phyloP scores from a whole-genome alignment of 1,140 invertebrate species.

The Apis laboriosa region DNA sequence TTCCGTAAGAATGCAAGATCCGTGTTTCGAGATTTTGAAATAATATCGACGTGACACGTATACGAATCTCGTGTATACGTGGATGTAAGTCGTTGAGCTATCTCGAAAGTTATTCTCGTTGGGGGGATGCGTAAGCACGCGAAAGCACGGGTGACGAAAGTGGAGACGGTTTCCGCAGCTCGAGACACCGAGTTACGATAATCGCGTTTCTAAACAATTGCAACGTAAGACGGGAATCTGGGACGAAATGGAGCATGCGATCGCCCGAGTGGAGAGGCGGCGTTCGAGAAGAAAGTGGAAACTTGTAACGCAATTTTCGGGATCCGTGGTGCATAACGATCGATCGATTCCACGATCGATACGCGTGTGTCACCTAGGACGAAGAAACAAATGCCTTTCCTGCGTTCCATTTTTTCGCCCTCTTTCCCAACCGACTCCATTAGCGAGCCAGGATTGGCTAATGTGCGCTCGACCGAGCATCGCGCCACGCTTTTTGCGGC shows the following conservation, averaged over 20 bases:
- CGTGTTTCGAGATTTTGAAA: background rate
- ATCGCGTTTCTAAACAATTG: constrained; percentile 6
- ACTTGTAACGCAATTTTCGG: constrained; percentile 18
- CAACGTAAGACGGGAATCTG: background rate
- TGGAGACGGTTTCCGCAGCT: background rate
- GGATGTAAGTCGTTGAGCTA: too few species aligned
- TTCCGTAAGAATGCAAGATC: too few species aligned
- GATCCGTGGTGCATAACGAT: constrained; percentile 48
- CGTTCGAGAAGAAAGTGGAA: constrained; percentile 38
- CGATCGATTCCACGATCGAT: constrained; percentile 27
- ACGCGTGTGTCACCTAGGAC: constrained; percentile 49
- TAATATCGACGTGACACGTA: too few species aligned
- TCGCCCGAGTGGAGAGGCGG: background rate
- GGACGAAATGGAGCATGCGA: constrained; percentile 46
- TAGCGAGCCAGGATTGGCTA: constrained; percentile 54
- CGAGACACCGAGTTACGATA: background rate
- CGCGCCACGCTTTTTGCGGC: constrained; percentile 50
- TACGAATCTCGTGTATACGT: too few species aligned
- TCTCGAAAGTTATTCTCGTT: background rate
- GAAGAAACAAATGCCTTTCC: constrained; percentile 34
- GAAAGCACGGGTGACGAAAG: background rate
- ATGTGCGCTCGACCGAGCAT: constrained; percentile 57
- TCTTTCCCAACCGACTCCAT: constrained; percentile 50
- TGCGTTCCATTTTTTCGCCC: constrained; percentile 42
- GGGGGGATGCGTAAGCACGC: background rate